Evolutionary conservation across 2,797 vertebrate genomes (phyloP).

Genomic region (Momotus momota): DNA sequence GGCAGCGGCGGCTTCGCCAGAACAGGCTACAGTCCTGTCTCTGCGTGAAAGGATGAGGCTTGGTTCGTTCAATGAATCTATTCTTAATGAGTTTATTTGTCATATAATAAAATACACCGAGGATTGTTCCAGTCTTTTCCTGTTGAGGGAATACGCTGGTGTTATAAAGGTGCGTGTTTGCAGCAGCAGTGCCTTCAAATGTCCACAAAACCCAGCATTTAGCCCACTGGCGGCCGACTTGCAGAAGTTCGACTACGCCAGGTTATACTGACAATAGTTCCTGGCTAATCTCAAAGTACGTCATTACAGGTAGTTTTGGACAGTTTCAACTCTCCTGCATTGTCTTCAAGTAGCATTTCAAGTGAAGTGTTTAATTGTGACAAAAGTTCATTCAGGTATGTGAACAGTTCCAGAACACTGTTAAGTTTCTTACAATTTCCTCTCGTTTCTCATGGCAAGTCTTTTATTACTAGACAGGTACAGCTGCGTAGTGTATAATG

Average conservation of each 20-base stretch:
- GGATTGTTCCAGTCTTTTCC: neutral
- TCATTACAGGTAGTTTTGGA: neutral
- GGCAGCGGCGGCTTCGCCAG: neutral
- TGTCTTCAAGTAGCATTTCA: neutral
- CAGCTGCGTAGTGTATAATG: neutral
- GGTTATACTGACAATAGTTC: neutral
- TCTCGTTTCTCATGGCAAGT: neutral
- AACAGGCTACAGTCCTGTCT: neutral
- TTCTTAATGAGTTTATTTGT: neutral
- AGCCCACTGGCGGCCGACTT: too few species aligned
- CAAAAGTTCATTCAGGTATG: neutral
- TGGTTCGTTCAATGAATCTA: fast-evolving
- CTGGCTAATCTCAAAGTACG: neutral
- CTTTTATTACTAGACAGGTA: neutral
- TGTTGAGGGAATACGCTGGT: neutral
- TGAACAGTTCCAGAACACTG: neutral
- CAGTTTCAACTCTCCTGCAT: neutral
- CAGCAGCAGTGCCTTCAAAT: neutral
- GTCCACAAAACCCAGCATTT: too few species aligned
- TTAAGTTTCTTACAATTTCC: neutral
- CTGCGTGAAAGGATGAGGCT: fast-evolving
- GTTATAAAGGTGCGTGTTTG: fast-evolving
- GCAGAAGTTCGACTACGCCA: neutral
- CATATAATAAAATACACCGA: neutral
- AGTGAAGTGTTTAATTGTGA: neutral